Evolutionary conservation across 2,888 invertebrate genomes (phyloP).

Genomic region (Sipunculus nudus): DNA sequence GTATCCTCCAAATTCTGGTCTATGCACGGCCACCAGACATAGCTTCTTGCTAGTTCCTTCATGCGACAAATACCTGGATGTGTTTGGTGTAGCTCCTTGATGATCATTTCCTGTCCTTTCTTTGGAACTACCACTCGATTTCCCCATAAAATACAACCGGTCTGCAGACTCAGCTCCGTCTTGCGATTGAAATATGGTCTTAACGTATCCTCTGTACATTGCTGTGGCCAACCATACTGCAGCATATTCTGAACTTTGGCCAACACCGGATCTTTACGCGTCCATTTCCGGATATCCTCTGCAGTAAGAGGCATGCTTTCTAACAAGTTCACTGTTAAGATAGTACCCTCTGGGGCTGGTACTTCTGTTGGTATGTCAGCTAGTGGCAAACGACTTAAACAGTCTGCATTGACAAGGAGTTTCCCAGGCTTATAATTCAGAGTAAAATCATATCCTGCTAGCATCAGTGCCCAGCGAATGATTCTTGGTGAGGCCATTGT

Average conservation of each 20-base stretch:
- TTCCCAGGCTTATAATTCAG: not conserved
- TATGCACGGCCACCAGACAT: no score
- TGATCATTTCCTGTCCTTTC: no score
- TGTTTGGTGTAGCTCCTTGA: no score
- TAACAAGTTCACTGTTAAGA: not conserved
- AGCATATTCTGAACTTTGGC: not conserved
- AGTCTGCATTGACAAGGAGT: not conserved
- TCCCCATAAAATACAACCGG: no score
- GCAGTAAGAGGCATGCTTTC: not conserved
- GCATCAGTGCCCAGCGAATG: constrained; percentile 48
- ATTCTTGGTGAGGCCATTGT: constrained; percentile 51
- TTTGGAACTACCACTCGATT: no score
- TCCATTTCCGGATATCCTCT: not conserved
- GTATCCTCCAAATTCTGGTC: no score
- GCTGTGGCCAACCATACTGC: constrained; percentile 4
- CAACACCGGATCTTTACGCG: not conserved
- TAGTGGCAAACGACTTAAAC: constrained; percentile 1
- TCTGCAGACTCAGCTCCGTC: no score
- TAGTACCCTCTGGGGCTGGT: not conserved
- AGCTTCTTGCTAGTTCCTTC: no score
- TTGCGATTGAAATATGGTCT: no score
- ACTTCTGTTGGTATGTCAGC: not conserved
- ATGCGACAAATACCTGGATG: no score
- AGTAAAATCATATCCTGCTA: not conserved
- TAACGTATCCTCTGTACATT: no score